These are phyloP conservation scores for Tyrannus savana DNA, from an alignment of 2,113 vertebrate genomes.

Conservation along the genomic window DNA sequence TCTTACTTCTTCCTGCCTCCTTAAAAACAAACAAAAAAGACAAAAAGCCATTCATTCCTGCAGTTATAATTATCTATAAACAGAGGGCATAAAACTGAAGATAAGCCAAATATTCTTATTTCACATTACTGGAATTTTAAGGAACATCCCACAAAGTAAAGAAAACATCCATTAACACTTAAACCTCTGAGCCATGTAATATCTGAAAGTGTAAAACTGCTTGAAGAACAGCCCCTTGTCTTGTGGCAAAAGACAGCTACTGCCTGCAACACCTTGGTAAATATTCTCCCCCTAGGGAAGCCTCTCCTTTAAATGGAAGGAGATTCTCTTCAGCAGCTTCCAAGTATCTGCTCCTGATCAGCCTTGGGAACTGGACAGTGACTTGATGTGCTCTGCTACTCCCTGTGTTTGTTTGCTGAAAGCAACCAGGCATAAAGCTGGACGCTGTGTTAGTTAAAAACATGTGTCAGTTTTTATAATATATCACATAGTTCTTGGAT, in stretches of 20 bases:
- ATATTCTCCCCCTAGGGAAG: neutral
- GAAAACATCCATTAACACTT: neutral
- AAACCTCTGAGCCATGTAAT: neutral
- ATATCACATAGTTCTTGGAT: constrained; percentile 10
- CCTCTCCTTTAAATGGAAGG: neutral
- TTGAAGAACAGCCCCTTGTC: neutral
- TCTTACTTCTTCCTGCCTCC: constrained; percentile 84
- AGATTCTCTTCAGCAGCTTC: neutral
- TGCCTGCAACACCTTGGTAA: neutral
- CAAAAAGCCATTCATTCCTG: neutral
- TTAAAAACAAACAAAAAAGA: constrained; percentile 24
- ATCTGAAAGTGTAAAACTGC: neutral
- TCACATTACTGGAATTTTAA: neutral
- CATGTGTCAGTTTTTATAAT: neutral
- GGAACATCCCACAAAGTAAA: neutral
- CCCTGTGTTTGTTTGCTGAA: neutral
- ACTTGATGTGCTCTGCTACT: neutral
- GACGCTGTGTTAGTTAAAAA: neutral
- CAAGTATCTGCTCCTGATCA: neutral
- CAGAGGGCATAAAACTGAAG: neutral
- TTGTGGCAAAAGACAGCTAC: neutral
- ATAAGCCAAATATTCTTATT: neutral
- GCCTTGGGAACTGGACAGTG: neutral
- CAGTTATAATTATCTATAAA: neutral
- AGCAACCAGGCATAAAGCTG: neutral